Evolutionary conservation across 1,140 invertebrate genomes (phyloP).

Genomic region (Atta cephalotes): DNA sequence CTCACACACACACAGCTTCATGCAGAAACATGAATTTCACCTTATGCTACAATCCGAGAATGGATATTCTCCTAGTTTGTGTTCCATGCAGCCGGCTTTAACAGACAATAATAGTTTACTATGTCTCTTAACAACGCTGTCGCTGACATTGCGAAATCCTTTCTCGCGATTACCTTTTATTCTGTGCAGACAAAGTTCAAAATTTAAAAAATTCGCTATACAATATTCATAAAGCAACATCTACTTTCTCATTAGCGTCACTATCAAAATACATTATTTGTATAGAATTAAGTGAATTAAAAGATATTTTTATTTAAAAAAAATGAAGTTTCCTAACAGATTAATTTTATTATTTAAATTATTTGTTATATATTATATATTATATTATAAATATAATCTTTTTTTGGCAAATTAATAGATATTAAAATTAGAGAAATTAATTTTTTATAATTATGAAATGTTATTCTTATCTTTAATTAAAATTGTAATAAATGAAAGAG

Average conservation of each 20-base stretch:
- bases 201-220: constrained; percentile 15
- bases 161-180: constrained; percentile 7
- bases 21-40: constrained; percentile 50
- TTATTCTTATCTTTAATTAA: not conserved
- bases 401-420: not conserved
- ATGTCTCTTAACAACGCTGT: constrained; percentile 23
- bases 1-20: not conserved
- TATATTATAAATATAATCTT: not conserved
- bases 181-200: not conserved
- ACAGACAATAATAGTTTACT: constrained; percentile 59
- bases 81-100: constrained; percentile 40
- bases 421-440: constrained; percentile 11
- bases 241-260: not conserved
- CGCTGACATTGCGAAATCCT: constrained; percentile 69
- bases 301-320: not conserved
- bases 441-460: not conserved
- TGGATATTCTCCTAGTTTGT: constrained; percentile 70
- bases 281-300: not conserved
- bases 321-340: not conserved
- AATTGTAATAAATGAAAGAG: not conserved
- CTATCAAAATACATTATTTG: not conserved
- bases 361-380: not conserved
- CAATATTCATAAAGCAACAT: not conserved
- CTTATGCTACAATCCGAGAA: constrained; percentile 55
- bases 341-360: not conserved